Evolutionary conservation across 2,888 invertebrate species (phyloP).

Genomic region (Lycaena phlaeas): DNA sequence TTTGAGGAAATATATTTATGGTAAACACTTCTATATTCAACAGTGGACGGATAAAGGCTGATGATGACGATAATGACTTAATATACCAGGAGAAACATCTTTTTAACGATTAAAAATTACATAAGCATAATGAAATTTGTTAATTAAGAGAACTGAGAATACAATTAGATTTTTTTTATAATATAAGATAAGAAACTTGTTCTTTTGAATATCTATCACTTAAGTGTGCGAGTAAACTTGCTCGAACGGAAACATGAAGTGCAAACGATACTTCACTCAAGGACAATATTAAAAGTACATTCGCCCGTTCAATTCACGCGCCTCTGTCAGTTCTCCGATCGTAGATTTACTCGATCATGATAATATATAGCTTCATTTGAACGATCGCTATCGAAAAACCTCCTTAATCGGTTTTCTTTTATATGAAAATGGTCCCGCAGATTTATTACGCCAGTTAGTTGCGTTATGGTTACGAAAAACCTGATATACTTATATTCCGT

Average conservation of each 20-base stretch:
- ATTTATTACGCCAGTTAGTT: conserved; percentile 66
- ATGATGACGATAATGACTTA: too few species aligned
- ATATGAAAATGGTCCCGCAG: conserved; percentile 69
- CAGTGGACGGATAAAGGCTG: too few species aligned
- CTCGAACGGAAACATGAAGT: conserved; percentile 16
- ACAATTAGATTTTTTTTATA: too few species aligned
- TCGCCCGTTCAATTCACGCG: conserved; percentile 66
- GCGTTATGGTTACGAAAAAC: conserved; percentile 50
- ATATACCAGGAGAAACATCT: too few species aligned
- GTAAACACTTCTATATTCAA: too few species aligned
- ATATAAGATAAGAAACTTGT: too few species aligned
- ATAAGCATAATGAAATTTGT: too few species aligned
- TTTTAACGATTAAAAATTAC: too few species aligned
- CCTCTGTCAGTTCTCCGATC: conserved; percentile 62
- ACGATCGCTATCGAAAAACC: conserved; percentile 67
- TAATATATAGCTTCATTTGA: conserved; percentile 70
- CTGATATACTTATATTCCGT: conserved; percentile 51
- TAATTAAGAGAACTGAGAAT: too few species aligned
- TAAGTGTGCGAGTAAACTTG: too few species aligned
- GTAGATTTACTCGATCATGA: conserved; percentile 67
- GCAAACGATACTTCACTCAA: conserved; percentile 34
- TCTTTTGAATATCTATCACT: too few species aligned
- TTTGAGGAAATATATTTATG: too few species aligned
- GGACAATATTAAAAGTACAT: conserved; percentile 53
- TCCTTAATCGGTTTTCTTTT: conserved; percentile 72